Evolutionary conservation across 2,888 invertebrate species (phyloP).

Genomic region (Adineta ricciae): DNA sequence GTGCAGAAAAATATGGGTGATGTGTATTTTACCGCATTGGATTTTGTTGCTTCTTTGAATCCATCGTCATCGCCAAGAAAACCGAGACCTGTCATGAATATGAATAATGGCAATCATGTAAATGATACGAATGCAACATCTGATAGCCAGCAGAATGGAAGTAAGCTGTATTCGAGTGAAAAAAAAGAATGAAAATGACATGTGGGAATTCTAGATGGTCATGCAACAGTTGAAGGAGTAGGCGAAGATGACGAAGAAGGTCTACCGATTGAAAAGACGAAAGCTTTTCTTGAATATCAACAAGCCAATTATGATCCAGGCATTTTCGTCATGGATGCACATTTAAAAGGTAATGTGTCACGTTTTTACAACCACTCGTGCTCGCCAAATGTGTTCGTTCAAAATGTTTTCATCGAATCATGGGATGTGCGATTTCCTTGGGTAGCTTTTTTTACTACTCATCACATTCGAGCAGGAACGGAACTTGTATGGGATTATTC

Average conservation of each 20-base stretch:
- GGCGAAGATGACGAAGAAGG: not conserved
- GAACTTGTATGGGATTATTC: conserved; percentile 97
- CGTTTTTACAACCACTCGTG: conserved; percentile 86
- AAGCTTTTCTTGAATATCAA: not conserved
- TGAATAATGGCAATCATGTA: not conserved
- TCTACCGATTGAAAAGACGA: not conserved
- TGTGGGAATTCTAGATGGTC: not conserved
- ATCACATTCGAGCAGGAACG: conserved; percentile 74
- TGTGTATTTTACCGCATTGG: conserved; percentile 89
- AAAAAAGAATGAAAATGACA: too few relatives aligned
- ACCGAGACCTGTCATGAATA: not conserved
- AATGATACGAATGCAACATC: not conserved
- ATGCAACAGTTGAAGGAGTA: not conserved
- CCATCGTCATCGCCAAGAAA: not conserved
- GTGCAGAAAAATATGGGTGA: conserved; percentile 69
- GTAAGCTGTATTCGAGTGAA: not conserved
- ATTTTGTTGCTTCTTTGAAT: conserved; percentile 68
- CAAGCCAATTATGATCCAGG: conserved; percentile 19
- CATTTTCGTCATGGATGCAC: conserved; percentile 89
- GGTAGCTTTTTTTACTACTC: conserved; percentile 62
- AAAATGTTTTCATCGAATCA: conserved; percentile 95
- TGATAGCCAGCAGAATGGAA: not conserved
- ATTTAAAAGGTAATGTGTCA: conserved; percentile 87
- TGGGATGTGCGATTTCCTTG: conserved; percentile 77
- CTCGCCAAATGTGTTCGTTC: conserved; percentile 87